These are phyloP conservation scores for Grallaria varia DNA, from an alignment of 2,113 vertebrate genomes.

Conservation along the genomic window DNA sequence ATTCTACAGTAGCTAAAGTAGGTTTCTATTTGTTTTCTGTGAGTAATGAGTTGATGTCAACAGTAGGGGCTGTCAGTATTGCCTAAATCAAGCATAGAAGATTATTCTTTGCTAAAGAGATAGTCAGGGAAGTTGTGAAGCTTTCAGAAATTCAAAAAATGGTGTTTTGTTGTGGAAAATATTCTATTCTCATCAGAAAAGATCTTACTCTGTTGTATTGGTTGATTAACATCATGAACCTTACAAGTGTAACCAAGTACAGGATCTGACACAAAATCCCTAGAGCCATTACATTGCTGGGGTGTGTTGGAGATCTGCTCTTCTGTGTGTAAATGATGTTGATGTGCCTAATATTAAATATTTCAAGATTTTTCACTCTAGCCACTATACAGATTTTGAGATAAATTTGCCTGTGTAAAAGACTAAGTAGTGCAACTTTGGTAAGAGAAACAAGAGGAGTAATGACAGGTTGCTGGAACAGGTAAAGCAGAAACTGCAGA, in stretches of 20 bases:
- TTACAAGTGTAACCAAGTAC: background rate
- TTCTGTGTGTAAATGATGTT: background rate
- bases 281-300: background rate
- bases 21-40: background rate
- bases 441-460: background rate
- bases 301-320: background rate
- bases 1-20: background rate
- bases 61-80: background rate
- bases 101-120: background rate
- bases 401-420: background rate
- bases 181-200: background rate
- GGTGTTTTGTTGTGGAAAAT: background rate
- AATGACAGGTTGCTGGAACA: background rate
- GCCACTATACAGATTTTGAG: background rate
- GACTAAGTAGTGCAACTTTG: background rate
- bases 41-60: background rate
- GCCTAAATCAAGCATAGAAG: background rate
- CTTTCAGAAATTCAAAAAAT: background rate
- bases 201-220: background rate
- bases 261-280: background rate
- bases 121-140: background rate
- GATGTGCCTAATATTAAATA: background rate
- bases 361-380: background rate
- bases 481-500: background rate
- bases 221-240: background rate